Evolutionary conservation across 1,140 invertebrate species (phyloP).

Genomic region (Babylonia areolata): DNA sequence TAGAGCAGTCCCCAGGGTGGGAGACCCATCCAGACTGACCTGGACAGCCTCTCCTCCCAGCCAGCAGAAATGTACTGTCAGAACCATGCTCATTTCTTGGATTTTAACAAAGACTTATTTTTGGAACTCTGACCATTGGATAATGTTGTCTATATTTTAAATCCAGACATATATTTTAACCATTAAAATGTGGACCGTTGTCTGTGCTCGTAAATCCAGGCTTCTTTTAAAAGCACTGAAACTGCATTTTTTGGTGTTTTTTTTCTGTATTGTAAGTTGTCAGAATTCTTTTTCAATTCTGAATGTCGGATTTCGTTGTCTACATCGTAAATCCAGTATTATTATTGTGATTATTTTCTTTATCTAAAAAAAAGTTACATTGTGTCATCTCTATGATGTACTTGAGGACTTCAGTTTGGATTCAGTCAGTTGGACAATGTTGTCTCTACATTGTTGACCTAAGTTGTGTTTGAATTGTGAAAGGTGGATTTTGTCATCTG

Average conservation of each 20-base stretch:
- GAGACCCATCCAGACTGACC: not conserved
- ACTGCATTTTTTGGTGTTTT: not conserved
- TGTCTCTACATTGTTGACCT: not conserved
- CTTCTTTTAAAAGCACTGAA: not conserved
- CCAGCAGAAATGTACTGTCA: not conserved
- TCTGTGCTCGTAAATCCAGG: not conserved
- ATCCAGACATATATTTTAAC: not conserved
- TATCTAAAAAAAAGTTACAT: not conserved
- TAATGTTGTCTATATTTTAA: slow-evolving; percentile 1
- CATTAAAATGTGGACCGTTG: not conserved
- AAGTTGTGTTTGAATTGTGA: not conserved
- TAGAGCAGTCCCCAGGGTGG: not conserved
- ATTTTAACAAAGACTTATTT: not conserved
- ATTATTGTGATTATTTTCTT: not conserved
- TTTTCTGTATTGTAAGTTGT: not conserved
- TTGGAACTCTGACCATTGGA: not conserved
- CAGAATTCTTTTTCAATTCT: not conserved
- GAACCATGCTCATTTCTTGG: not conserved
- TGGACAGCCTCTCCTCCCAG: not conserved
- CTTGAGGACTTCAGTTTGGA: not conserved
- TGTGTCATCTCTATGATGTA: not conserved
- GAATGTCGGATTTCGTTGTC: not conserved
- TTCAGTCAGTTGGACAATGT: not conserved
- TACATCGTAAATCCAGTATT: not conserved
- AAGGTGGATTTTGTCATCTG: not conserved